phyloP scores from a whole-genome alignment of 2,113 vertebrate species.

The Argyrosomus japonicus region DNA sequence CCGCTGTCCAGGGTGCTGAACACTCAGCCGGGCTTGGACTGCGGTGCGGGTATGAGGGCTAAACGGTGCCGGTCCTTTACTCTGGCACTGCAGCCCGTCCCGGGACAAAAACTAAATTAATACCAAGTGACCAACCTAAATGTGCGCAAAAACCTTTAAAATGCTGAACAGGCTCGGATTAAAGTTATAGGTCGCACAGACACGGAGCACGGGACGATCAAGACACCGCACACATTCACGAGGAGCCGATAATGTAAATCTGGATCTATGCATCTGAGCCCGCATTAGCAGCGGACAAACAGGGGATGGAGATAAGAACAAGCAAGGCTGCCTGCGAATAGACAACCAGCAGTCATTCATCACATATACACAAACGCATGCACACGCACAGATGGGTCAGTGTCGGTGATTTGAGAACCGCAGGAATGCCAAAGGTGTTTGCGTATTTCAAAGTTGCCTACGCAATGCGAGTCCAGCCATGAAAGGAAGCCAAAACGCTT shows the following conservation, averaged over 20 bases:
- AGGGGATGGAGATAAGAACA: constrained; percentile 35
- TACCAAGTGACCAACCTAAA: not conserved
- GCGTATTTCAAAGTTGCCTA: constrained; percentile 67
- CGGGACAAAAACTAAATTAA: constrained; percentile 51
- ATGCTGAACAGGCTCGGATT: not conserved
- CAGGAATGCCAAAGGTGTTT: constrained; percentile 58
- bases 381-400: constrained; percentile 18
- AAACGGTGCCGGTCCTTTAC: not conserved
- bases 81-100: constrained; percentile 48
- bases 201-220: constrained; percentile 12
- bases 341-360: constrained; percentile 32
- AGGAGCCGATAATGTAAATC: constrained; percentile 32
- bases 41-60: constrained; percentile 10
- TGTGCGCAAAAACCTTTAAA: not conserved
- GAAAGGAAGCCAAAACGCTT: constrained; percentile 24
- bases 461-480: constrained; percentile 49
- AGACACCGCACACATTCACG: constrained; percentile 1
- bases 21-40: constrained; percentile 19
- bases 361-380: constrained; percentile 5
- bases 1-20: constrained; percentile 75
- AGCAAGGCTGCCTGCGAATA: constrained; percentile 30
- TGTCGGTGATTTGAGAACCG: constrained; percentile 45
- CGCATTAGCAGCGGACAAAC: constrained; percentile 34
- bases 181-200: not conserved
- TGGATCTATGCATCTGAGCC: constrained; percentile 22